Evolutionary conservation across 2,113 vertebrate genomes (phyloP), one percentile per base, ranked within the genome.

Genomic region (Choloepus hoffmanni): DNA sequence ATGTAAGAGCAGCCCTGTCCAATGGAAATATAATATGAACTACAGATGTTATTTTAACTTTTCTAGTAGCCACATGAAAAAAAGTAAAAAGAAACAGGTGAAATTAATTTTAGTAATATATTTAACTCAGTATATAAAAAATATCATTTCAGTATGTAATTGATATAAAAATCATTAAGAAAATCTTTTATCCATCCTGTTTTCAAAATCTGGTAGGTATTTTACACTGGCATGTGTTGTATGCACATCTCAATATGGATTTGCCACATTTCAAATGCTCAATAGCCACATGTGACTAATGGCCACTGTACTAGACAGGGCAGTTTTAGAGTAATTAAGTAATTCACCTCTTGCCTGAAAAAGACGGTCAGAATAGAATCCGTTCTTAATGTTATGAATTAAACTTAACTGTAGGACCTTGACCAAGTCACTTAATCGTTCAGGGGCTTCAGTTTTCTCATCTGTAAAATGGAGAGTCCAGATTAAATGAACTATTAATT

Each of bases 281-380:
- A 5, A 30, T 28, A 58, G 74, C 63, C n/a, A 24, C 43, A 3
- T 28, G 72, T 62, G n/a, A 21, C 43, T 3, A 5, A 8, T 53
- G 40, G 40, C 60, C 12, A 36, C 24, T 5, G 28, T 15, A 16
- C 6, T 26, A 13, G 21, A 24, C 43, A 33, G 40, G 26, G 16
- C 18, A 12, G 14, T 60, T 86, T 65, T 24, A 68, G 45, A 77
- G 58, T 68, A 48, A 67, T 24, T 89, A 24, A 26, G 40, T 65
- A 72, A 88, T 60, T 92, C 24, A 65, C 62, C 36, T 70, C 36
- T 76, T 81, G 45, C 67, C 14, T 65, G 63, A 86, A 84, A 76
- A 90, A 5, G 50, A 53, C n/a, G 77, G 60, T 88, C 88, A 67
- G 85, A 24, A 90, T 89, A 55, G 92, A 96, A 81, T 84, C 84